Conservation (phyloP, 1,140 invertebrate genomes). For the Cydia pomonella region DNA sequence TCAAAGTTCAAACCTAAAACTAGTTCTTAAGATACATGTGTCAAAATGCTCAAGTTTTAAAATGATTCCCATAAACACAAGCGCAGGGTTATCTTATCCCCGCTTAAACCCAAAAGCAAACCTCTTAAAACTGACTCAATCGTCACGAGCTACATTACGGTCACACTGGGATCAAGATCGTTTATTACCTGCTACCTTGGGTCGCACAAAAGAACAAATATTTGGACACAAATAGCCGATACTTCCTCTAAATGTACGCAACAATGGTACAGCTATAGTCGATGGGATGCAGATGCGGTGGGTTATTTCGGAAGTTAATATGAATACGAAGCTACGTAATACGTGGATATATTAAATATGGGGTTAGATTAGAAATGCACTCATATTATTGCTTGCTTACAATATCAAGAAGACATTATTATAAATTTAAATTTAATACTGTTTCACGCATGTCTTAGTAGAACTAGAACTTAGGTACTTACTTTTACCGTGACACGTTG, state of each 20-base stretch:
- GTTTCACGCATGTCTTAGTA: no score
- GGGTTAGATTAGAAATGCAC: background rate
- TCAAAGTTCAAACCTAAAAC: no score
- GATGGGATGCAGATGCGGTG: constrained; percentile 3
- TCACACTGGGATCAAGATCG: background rate
- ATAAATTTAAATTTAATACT: no score
- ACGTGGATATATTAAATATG: background rate
- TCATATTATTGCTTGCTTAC: background rate
- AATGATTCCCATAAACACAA: background rate
- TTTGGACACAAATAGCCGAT: constrained; percentile 24
- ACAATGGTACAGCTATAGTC: background rate
- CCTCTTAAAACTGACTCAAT: constrained; percentile 29
- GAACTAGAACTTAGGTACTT: no score
- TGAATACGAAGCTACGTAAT: background rate
- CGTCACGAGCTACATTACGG: constrained; percentile 25
- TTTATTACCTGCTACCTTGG: constrained; percentile 29
- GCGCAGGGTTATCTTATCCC: background rate
- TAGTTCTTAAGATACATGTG: no score
- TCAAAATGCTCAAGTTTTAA: background rate
- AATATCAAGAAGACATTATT: no score
- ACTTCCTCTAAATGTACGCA: constrained; percentile 12
- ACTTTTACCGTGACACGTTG: no score
- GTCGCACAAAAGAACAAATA: constrained; percentile 31
- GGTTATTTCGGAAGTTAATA: constrained; percentile 17
- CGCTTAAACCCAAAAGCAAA: background rate